phyloP scores from a whole-genome alignment of 2,888 invertebrate species.

The Eudemis profundana region DNA sequence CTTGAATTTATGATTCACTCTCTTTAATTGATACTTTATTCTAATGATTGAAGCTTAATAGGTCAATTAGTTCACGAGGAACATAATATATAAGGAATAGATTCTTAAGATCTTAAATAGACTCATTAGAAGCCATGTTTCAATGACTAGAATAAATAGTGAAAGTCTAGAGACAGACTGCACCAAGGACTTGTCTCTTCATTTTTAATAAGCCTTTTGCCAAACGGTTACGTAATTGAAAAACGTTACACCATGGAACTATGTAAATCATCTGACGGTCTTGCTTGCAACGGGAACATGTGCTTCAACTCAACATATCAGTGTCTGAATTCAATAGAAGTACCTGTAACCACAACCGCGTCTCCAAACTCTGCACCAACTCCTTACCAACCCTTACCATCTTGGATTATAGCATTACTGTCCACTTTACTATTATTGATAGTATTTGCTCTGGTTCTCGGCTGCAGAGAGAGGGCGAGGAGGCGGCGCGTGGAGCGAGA shows the following conservation, averaged over 20 bases:
- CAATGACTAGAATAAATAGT: neutral
- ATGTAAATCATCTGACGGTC: conserved; percentile 8
- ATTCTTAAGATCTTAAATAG: neutral
- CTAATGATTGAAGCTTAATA: conserved; percentile 33
- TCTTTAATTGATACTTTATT: conserved; percentile 27
- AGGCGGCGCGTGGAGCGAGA: neutral
- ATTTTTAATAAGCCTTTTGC: neutral
- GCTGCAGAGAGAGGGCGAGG: conserved; percentile 1
- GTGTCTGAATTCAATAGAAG: neutral
- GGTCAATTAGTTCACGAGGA: conserved; percentile 34
- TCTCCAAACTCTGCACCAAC: neutral
- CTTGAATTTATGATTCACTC: conserved; percentile 31
- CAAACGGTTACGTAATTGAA: too few relatives aligned
- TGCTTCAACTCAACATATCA: conserved; percentile 17
- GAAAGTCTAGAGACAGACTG: conserved; percentile 1
- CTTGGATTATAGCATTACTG: neutral
- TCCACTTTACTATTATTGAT: conserved; percentile 1
- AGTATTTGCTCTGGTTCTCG: neutral
- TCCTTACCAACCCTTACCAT: neutral
- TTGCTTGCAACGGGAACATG: neutral
- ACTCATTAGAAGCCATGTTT: conserved; percentile 2
- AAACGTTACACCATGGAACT: conserved; percentile 1
- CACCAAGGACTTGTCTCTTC: neutral
- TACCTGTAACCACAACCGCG: neutral
- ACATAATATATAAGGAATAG: neutral